Base-by-base conservation (phyloP, 2,888 invertebrate species). In the Tetheella fluctuosa region DNA sequence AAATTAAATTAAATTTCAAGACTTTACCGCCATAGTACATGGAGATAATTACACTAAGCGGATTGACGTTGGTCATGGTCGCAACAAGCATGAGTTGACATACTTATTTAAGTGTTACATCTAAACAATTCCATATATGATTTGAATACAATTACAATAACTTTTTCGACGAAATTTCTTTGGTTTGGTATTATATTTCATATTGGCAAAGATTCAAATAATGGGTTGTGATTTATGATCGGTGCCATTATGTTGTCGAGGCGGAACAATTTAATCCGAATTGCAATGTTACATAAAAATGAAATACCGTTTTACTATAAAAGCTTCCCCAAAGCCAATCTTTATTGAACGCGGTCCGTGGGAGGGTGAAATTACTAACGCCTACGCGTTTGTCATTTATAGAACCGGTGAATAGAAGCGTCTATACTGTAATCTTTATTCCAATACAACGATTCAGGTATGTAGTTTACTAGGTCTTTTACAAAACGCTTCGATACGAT, bases 321-420 rank as follows among this genome's bases (percentile, higher is more conserved):
- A 64, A 65, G 68, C 63, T 71, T 67, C 65, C 67, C 64, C 64
- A 71, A 64, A 68, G 57, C 62, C 59, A 17, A 42, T 60, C 54
- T 57, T 60, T 56, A 60, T 59, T 53, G 63, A 56, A 59, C 63
- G 64, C 67, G 70, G 64, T 62, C 66, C 71, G 76, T 80, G 70
- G 76, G 74, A 77, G 74, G 75, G 73, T 78, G 74, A 74, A 76
- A 77, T 76, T 68, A 71, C 74, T 68, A 74, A 30, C 76, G 62
- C 83, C 82, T 71, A 82, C 82, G 71, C 76, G 58, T 60, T 61
- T 67, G 69, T 61, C 71, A 69, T 75, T 80, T 77, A 74, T 71
- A 76, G 74, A 72, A 61, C 59, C 70, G 74, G 75, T 76, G 71
- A 78, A 73, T 78, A 70, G 71, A 70, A 74, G 72, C 61, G 57